Conservation (phyloP, 2,113 vertebrate species). For the Pterocles burchelli region DNA sequence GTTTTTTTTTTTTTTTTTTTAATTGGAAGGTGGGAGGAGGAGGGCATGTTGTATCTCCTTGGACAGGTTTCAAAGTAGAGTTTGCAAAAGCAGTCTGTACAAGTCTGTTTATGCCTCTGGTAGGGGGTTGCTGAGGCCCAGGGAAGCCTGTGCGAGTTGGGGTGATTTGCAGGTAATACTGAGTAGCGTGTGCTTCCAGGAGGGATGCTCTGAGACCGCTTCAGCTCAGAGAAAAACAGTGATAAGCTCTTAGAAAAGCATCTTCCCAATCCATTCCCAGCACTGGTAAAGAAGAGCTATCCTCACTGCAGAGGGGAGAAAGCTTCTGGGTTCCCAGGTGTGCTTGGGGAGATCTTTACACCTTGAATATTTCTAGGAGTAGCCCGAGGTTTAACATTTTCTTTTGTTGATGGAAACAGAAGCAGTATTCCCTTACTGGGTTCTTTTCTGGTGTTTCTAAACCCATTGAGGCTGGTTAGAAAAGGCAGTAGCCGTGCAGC, state of each 20-base stretch:
- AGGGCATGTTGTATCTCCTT: background rate
- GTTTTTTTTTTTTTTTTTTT: background rate
- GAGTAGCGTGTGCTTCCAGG: background rate
- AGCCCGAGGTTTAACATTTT: background rate
- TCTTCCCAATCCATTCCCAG: background rate
- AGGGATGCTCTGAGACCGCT: background rate
- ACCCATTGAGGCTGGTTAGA: background rate
- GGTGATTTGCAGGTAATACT: background rate
- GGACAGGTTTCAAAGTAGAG: background rate
- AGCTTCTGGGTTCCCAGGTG: accelerated
- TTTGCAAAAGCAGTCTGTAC: background rate
- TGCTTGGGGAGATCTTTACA: background rate
- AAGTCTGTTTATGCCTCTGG: background rate
- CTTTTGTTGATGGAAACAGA: background rate
- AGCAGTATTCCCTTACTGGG: background rate
- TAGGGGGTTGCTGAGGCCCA: background rate
- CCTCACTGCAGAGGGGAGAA: background rate
- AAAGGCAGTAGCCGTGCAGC: background rate
- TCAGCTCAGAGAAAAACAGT: background rate
- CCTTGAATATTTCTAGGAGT: background rate
- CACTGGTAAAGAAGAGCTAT: background rate
- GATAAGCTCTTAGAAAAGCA: background rate
- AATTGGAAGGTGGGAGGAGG: background rate
- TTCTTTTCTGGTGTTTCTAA: background rate
- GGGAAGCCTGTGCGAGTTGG: background rate